phyloP scores from a whole-genome alignment of 2,113 vertebrate genomes.

The Alouatta palliata region DNA sequence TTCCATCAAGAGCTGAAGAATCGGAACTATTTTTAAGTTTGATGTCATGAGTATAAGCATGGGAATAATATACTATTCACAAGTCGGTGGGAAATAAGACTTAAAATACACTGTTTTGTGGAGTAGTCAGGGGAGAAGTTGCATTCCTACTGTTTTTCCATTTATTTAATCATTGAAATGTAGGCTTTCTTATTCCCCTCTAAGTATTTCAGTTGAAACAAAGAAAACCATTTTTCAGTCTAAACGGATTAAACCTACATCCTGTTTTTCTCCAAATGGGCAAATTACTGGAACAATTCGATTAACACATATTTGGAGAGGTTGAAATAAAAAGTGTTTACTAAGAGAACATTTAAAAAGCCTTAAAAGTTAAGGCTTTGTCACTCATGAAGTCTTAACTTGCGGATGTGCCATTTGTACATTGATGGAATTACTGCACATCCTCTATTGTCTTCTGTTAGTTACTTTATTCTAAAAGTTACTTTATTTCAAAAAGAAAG shows the following conservation, averaged over 20 bases:
- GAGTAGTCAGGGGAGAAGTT: not conserved
- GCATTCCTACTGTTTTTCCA: not conserved
- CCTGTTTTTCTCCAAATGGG: constrained; percentile 59
- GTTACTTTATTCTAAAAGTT: not conserved
- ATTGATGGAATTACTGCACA: rapidly evolving
- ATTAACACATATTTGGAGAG: not conserved
- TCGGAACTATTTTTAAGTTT: not conserved
- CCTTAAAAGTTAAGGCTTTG: no score
- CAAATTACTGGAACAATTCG: constrained; percentile 49
- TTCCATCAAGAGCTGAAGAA: not conserved
- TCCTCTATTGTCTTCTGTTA: not conserved
- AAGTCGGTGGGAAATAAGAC: not conserved
- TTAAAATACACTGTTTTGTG: not conserved
- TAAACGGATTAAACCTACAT: constrained; percentile 71
- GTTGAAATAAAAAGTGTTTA: not conserved
- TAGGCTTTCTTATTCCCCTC: not conserved
- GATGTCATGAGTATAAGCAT: not conserved
- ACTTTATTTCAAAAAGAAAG: not conserved
- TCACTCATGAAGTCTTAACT: rapidly evolving
- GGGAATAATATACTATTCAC: not conserved
- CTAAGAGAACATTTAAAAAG: not conserved
- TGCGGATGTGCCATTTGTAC: not conserved
- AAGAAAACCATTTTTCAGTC: constrained; percentile 68
- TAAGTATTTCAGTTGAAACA: constrained; percentile 38
- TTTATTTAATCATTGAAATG: not conserved